Base-by-base conservation (phyloP, 2,113 vertebrate species). In the Elephantulus edwardii region DNA sequence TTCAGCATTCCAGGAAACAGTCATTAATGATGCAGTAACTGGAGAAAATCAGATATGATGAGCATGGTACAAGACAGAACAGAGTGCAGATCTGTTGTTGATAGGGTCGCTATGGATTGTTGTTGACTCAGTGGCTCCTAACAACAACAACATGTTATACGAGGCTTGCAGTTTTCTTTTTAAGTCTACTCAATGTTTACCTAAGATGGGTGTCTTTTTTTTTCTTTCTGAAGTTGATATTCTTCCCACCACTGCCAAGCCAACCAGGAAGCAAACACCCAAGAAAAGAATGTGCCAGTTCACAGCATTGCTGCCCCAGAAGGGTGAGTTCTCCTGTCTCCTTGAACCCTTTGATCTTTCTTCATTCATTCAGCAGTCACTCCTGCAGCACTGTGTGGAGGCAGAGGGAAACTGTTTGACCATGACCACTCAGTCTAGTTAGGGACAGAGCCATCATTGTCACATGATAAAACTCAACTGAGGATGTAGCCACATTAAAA, bases 201-300 rank as follows among this genome's bases (percentile, higher is more conserved):
- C 33, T n/a, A 6, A 93, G 20, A 28, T 8, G 0, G 5, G 35
- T 19, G 17, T 93, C 50, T 91, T 62, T 91, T 62, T 24, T 54
- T 86, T 93, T 19, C 76, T 93, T 88, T 77, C 79, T 89, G 4
- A 30, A 96, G 96, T 93, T n/a, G 90, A 96, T 22, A 22, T 54
- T 14, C 40, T 95, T 58, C 93, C 95, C 58, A 96, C 96, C 76
- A 75, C 94, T 6, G 42, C 85, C 38, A 66, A 22, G 26, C 90
- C 95, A 68, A 95, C 94, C 81, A 88, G 14, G 75, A 96, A 79
- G 80, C 6, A 91, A 40, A 48, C 2, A 2, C 3, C 46, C 33
- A 95, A 33, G 90, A 96, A 75, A 86, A 95, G 12, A 54, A 6
- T 1, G 1, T 95, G 94, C 50, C 44, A 0, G 3, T 0, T 0